These are phyloP conservation scores for Mesoligia furuncula DNA, from an alignment of 2,888 invertebrate species.

Conservation along the genomic window DNA sequence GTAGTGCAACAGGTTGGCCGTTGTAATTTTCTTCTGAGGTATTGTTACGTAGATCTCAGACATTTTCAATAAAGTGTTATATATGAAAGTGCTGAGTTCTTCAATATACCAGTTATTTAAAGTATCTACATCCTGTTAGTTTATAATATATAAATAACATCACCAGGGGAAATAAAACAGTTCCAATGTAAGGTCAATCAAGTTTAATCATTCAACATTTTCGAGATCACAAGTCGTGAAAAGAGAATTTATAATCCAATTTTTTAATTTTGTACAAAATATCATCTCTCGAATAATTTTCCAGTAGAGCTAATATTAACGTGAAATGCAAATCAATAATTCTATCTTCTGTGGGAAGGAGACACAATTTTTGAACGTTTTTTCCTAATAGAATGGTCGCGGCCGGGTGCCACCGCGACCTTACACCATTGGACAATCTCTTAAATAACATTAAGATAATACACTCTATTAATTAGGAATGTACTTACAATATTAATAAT, in stretches of 20 bases:
- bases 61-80: not conserved
- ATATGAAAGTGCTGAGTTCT: not conserved
- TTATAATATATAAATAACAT: not conserved
- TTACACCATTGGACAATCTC: conserved; percentile 81
- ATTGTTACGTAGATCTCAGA: not conserved
- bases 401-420: conserved; percentile 28
- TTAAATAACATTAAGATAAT: conserved; percentile 86
- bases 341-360: conserved; percentile 76
- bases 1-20: conserved; percentile 19
- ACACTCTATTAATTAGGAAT: conserved; percentile 89
- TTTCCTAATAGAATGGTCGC: conserved; percentile 60
- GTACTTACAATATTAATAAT: conserved; percentile 89
- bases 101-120: conserved; percentile 7
- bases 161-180: conserved; percentile 71
- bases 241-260: conserved; percentile 85
- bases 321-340: conserved; percentile 81
- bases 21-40: not conserved
- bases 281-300: conserved; percentile 84
- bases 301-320: conserved; percentile 79
- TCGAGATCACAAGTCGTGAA: conserved; percentile 88
- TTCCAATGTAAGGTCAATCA: conserved; percentile 80
- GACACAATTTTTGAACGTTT: conserved; percentile 79
- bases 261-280: conserved; percentile 90
- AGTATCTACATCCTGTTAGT: not conserved
- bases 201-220: conserved; percentile 88